Percentiles rank a stretch among this genome's conserved stretches.
These are phyloP conservation scores for Tachina grossa DNA, from an alignment of 2,888 invertebrate species.

Conservation along the genomic window DNA sequence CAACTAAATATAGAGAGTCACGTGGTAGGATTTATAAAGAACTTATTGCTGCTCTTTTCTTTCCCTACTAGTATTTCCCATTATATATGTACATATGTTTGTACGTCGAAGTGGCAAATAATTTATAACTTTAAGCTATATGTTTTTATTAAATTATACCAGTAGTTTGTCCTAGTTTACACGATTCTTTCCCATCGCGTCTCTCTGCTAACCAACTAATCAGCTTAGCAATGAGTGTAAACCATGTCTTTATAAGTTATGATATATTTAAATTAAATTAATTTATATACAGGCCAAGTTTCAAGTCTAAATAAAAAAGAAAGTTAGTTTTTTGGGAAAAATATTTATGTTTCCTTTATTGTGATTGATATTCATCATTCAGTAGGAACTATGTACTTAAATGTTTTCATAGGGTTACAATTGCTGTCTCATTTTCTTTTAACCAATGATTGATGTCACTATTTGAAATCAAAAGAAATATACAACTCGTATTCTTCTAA, in stretches of 20 bases:
- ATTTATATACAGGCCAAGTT: slow-evolving; percentile 44
- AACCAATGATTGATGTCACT: slow-evolving; percentile 64
- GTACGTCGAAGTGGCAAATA: slow-evolving; percentile 29
- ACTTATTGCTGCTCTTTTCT: not conserved
- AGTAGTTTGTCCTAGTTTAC: no score
- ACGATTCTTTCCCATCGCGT: no score
- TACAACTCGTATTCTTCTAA: not conserved
- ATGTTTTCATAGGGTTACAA: slow-evolving; percentile 26
- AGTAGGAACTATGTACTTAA: slow-evolving; percentile 18
- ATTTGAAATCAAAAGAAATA: slow-evolving; percentile 24
- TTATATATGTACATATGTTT: not conserved
- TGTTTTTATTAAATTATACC: slow-evolving; percentile 1
- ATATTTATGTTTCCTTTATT: not conserved
- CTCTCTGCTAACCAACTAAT: no score
- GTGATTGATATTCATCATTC: slow-evolving; percentile 57
- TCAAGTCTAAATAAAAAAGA: slow-evolving; percentile 41
- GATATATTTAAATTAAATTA: not conserved
- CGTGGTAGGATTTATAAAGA: slow-evolving; percentile 46
- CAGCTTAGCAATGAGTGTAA: no score
- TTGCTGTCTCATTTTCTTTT: slow-evolving; percentile 33
- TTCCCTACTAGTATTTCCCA: not conserved
- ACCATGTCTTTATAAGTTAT: slow-evolving; percentile 48
- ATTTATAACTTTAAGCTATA: slow-evolving; percentile 53
- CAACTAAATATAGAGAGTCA: slow-evolving; percentile 45
- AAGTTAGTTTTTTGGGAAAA: slow-evolving; percentile 12